Evolutionary conservation across 2,797 vertebrate genomes (phyloP).

Genomic region (Characodon lateralis): DNA sequence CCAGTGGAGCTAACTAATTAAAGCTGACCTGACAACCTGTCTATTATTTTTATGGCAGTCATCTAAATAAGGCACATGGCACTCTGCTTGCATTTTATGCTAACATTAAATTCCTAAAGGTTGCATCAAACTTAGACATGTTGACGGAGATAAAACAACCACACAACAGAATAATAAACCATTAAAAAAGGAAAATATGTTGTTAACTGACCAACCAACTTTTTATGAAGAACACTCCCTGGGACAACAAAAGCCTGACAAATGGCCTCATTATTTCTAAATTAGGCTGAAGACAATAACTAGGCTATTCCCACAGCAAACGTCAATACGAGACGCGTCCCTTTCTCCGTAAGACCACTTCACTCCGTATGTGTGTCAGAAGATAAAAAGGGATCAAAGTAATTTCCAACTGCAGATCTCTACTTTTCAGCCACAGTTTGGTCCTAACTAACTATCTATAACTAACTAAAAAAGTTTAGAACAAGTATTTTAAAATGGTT

Average conservation of each 20-base stretch:
- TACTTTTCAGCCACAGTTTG: not conserved
- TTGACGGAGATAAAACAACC: not conserved
- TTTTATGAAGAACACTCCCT: conserved; percentile 15
- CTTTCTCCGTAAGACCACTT: conserved; percentile 5
- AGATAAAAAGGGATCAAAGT: conserved; percentile 5
- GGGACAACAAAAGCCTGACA: conserved; percentile 50
- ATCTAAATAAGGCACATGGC: not conserved
- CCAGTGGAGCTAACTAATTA: conserved; percentile 1
- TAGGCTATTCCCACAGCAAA: conserved; percentile 65
- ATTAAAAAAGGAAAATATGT: not conserved
- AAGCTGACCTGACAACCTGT: not conserved
- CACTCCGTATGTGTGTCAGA: conserved; percentile 13
- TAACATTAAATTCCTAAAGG: not conserved
- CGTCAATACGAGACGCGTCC: conserved; percentile 15
- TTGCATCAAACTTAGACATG: not conserved
- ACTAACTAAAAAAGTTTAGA: no score
- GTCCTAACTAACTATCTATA: not conserved
- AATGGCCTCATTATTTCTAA: conserved; percentile 67
- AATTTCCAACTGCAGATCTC: not conserved
- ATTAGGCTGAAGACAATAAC: conserved; percentile 56
- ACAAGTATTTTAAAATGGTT: no score
- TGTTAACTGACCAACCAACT: not conserved
- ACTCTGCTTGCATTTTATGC: not conserved
- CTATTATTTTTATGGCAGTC: not conserved
- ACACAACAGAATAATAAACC: not conserved